These are phyloP conservation scores for Caenorhabditis sulstoni DNA, from an alignment of 2,888 invertebrate species.

Conservation along the genomic window DNA sequence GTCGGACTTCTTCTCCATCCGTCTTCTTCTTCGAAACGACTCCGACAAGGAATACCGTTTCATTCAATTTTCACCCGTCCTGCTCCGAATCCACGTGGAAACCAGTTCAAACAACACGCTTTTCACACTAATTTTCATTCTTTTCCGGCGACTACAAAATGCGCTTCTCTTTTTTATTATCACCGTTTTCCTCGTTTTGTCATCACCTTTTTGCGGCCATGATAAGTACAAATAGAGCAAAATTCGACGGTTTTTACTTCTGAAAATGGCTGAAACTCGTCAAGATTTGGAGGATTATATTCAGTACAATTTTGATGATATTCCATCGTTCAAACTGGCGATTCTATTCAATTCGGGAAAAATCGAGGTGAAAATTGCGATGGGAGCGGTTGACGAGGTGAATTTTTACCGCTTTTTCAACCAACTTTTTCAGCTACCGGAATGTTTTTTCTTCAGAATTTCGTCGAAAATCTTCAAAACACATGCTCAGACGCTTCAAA, in stretches of 20 bases:
- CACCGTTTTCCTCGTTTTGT: constrained; percentile 9
- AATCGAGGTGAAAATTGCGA: constrained; percentile 1
- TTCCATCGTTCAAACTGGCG: constrained; percentile 29
- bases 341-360: constrained; percentile 18
- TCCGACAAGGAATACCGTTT: not conserved
- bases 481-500: not conserved
- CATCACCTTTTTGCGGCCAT: constrained; percentile 9
- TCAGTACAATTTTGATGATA: constrained; percentile 42
- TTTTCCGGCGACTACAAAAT: constrained; percentile 17
- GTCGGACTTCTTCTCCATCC: constrained; percentile 30
- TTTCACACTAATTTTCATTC: not conserved
- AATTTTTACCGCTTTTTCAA: not conserved
- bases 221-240: constrained; percentile 9
- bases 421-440: too few species aligned
- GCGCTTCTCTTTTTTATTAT: constrained; percentile 14
- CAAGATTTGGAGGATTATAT: constrained; percentile 45
- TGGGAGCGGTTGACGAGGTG: constrained; percentile 29
- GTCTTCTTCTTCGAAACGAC: constrained; percentile 8
- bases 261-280: constrained; percentile 19
- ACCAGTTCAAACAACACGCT: not conserved
- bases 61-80: not conserved
- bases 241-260: not conserved
- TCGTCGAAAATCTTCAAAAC: constrained; percentile 7
- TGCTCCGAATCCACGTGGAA: not conserved
- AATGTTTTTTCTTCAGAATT: not conserved